Base-by-base conservation (phyloP, 2,113 vertebrate genomes). In the Oreotrochilus melanogaster region DNA sequence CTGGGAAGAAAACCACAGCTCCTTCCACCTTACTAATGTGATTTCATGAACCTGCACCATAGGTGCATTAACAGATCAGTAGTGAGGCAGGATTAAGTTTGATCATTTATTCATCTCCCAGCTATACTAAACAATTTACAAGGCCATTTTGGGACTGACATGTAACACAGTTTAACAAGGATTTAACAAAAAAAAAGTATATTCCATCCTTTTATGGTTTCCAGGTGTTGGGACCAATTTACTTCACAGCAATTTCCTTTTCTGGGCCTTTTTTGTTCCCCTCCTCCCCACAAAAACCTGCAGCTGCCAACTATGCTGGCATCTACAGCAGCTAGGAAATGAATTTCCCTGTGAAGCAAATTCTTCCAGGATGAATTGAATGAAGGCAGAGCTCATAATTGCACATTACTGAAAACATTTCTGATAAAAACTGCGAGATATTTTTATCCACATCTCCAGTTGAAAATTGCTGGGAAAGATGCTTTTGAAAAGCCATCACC, bases 401-500 rank as follows among this genome's bases (percentile, higher is more conserved):
- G 96, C 96, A 97, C 91, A 97, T 97, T 95, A 97, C 97, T 94
- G 96, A 86, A 95, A 93, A 96, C 92, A 94, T 93, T 72, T 89
- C 54, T 70, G 97, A 94, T 97, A 97, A 97, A 97, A 98, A 93
- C 11, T 72, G 42, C 74, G 81, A 95, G 97, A 98, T 98, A 98
- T 98, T 97, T 98, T 98, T 97, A 97, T 96, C 98, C 92, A 93
- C 83, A 92, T 98, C 97, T 98, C 96, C 96, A 97, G 97, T 91
- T 97, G 97, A 97, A 98, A 98, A 98, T 97, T 97, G 96, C 96
- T 96, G 91, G 96, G 86, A 98, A 98, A 98, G 97, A 98, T 98
- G 95, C 97, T 98, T 98, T 97, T 98, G 96, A 97, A 98, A 98
- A 98, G 94, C 92, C 96, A 87, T 97, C 96, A 96, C 96, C 95